These are phyloP conservation scores for Triplophysa bombifrons DNA, from an alignment of 2,797 vertebrate genomes.

Conservation along the genomic window DNA sequence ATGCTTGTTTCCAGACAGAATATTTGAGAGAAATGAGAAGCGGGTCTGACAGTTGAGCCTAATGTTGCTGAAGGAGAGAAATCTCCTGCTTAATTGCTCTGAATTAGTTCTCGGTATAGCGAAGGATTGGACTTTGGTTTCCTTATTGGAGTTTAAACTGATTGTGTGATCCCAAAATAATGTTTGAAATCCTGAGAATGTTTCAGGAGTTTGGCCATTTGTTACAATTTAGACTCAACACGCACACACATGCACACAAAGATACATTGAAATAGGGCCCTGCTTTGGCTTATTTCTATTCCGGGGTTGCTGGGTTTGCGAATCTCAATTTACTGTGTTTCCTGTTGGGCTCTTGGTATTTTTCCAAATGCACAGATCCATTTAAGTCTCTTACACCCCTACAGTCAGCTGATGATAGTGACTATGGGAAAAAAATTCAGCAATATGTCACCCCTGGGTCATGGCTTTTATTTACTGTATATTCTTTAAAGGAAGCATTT, in stretches of 20 bases:
- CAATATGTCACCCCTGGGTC: neutral
- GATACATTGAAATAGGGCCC: slow-evolving; percentile 23
- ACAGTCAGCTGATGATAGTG: slow-evolving; percentile 63
- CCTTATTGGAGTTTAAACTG: neutral
- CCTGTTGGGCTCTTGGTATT: slow-evolving; percentile 35
- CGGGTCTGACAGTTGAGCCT: slow-evolving; percentile 29
- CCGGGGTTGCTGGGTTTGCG: slow-evolving; percentile 34
- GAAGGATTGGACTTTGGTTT: neutral
- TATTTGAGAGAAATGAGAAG: slow-evolving; percentile 19
- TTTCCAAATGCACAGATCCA: slow-evolving; percentile 57
- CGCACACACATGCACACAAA: slow-evolving; percentile 26
- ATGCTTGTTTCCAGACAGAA: neutral
- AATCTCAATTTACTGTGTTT: slow-evolving; percentile 50
- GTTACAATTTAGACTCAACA: neutral
- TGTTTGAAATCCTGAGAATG: neutral
- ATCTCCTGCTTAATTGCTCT: slow-evolving; percentile 7
- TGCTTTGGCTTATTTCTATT: slow-evolving; percentile 48
- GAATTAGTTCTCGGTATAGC: neutral
- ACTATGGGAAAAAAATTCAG: slow-evolving; percentile 18
- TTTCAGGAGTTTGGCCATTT: neutral
- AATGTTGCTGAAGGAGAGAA: slow-evolving; percentile 28
- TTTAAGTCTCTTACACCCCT: slow-evolving; percentile 54
- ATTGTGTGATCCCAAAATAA: slow-evolving; percentile 13
- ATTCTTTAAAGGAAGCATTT: too few relatives aligned
- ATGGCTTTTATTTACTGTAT: too few relatives aligned